These are phyloP conservation scores for Drosophila lacertosa DNA, from an alignment of 1,140 invertebrate species.

Conservation along the genomic window DNA sequence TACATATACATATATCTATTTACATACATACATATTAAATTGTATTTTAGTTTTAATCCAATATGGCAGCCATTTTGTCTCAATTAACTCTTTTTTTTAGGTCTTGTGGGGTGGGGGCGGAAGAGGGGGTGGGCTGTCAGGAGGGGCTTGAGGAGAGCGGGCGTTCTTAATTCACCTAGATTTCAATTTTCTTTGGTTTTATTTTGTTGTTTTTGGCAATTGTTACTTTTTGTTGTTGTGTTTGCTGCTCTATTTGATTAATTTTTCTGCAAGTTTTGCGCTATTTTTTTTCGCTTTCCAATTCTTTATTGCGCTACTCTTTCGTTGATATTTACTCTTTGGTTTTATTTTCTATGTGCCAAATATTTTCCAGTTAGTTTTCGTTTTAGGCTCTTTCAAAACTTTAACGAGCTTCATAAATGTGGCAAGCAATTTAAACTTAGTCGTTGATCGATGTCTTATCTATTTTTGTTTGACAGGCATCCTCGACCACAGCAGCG, in stretches of 20 bases:
- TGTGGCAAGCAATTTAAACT: slow-evolving; percentile 7
- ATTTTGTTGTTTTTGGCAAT: slow-evolving; percentile 41
- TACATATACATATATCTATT: slow-evolving; percentile 36
- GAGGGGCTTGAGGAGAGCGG: background rate
- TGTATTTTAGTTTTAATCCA: slow-evolving; percentile 82
- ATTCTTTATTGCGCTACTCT: slow-evolving; percentile 55
- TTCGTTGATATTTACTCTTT: slow-evolving; percentile 59
- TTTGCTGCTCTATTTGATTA: slow-evolving; percentile 34
- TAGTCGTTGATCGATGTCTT: slow-evolving; percentile 28
- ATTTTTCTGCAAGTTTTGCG: slow-evolving; percentile 62
- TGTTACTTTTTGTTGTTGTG: slow-evolving; percentile 26
- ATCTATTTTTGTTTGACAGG: slow-evolving; percentile 27
- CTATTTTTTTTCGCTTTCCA: slow-evolving; percentile 37
- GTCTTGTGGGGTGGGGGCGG: slow-evolving; percentile 12
- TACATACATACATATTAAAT: slow-evolving; percentile 70
- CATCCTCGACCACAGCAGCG: slow-evolving; percentile 26
- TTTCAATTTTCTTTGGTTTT: slow-evolving; percentile 55
- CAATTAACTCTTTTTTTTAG: slow-evolving; percentile 68
- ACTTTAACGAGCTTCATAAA: background rate
- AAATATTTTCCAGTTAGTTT: slow-evolving; percentile 67
- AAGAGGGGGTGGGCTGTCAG: background rate
- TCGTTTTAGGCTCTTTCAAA: background rate
- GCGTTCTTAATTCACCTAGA: slow-evolving; percentile 67
- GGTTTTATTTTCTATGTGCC: slow-evolving; percentile 69
- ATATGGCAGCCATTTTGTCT: slow-evolving; percentile 83